phyloP scores from a whole-genome alignment of 2,888 invertebrate genomes.

The Acrobasis consociella region DNA sequence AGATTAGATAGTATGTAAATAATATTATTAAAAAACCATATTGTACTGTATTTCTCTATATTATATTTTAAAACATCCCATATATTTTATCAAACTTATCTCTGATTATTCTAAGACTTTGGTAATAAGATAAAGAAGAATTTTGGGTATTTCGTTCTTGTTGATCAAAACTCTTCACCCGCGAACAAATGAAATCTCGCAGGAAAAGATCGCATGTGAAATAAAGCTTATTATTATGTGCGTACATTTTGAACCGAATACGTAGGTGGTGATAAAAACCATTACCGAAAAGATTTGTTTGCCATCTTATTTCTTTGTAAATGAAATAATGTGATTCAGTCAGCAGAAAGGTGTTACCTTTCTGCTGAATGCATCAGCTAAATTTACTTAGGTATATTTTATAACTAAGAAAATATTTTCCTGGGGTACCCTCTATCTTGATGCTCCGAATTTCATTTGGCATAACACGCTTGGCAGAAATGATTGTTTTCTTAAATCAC shows the following conservation, averaged over 20 bases:
- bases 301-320: neutral
- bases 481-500: no score
- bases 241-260: neutral
- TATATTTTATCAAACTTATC: neutral
- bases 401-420: no score
- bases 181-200: neutral
- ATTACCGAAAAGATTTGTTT: neutral
- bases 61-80: neutral
- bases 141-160: neutral
- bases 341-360: no score
- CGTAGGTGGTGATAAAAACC: conserved; percentile 1
- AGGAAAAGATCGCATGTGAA: neutral
- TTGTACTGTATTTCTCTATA: neutral
- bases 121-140: neutral
- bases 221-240: conserved; percentile 1
- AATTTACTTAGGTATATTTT: no score
- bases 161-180: neutral
- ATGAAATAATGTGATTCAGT: neutral
- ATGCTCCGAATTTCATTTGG: no score
- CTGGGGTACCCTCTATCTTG: no score
- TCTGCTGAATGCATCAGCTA: no score
- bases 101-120: no score
- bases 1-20: no score
- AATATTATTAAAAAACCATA: neutral
- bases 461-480: no score